Evolutionary conservation across 2,888 invertebrate genomes (phyloP).

Genomic region (Hypsopygia costalis): DNA sequence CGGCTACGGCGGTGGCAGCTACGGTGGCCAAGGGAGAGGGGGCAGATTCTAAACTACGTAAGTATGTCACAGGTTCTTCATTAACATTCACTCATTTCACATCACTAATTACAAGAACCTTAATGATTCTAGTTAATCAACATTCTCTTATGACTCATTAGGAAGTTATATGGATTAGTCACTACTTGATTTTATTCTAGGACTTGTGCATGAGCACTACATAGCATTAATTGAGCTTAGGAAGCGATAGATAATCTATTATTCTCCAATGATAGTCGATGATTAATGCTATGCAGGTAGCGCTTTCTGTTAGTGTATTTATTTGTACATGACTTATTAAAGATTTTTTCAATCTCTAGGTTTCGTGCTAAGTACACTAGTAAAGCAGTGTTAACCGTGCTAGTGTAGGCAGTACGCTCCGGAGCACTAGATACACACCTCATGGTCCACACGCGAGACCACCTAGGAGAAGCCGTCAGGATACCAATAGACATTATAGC

Average conservation of each 20-base stretch:
- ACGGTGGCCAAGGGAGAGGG: constrained; percentile 54
- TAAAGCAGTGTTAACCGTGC: constrained; percentile 75
- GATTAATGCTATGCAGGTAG: constrained; percentile 75
- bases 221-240: constrained; percentile 69
- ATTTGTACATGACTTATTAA: constrained; percentile 59
- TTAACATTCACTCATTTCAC: constrained; percentile 26
- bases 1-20: constrained; percentile 58
- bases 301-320: constrained; percentile 47
- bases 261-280: constrained; percentile 40
- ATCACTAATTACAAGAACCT: constrained; percentile 26
- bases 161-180: constrained; percentile 32
- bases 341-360: constrained; percentile 80
- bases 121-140: constrained; percentile 15
- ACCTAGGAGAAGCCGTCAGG: constrained; percentile 76
- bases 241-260: constrained; percentile 29
- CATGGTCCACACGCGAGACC: constrained; percentile 74
- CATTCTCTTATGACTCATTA: constrained; percentile 25
- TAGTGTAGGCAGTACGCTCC: constrained; percentile 81
- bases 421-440: constrained; percentile 77
- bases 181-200: constrained; percentile 30
- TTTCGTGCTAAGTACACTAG: constrained; percentile 81
- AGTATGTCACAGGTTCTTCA: constrained; percentile 32
- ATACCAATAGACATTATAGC: constrained; percentile 66
- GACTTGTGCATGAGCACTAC: constrained; percentile 51
- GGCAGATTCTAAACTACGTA: constrained; percentile 56